A percentile compares a stretch with the other conserved stretches of the same genome.
Conservation (phyloP, 1,140 invertebrate species). For the Triops cancriformis region DNA sequence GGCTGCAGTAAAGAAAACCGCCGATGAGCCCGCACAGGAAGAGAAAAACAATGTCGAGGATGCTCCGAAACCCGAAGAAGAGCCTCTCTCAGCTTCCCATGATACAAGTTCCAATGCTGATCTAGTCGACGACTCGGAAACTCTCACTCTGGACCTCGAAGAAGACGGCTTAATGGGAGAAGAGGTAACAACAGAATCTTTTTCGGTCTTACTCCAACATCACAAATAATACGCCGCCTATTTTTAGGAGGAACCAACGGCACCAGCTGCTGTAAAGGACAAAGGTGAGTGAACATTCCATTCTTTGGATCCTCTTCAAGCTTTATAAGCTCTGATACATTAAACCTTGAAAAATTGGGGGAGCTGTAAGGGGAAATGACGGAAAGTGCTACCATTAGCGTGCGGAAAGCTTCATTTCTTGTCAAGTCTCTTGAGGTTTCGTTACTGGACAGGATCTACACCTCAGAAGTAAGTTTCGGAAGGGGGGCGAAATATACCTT, state of each 20-base stretch:
- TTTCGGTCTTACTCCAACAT: not conserved
- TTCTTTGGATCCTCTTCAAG: not conserved
- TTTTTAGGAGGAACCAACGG: slow-evolving; percentile 31
- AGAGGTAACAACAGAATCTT: slow-evolving; percentile 47
- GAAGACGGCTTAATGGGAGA: slow-evolving; percentile 64
- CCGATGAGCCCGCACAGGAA: slow-evolving; percentile 28
- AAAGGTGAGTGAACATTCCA: slow-evolving; percentile 21
- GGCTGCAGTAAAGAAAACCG: slow-evolving; percentile 32
- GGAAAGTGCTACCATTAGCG: not conserved
- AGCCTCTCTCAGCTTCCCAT: slow-evolving; percentile 33
- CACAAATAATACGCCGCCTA: slow-evolving; percentile 30
- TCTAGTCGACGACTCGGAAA: slow-evolving; percentile 68
- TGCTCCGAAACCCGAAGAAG: slow-evolving; percentile 26
- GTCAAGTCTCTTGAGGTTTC: too few relatives aligned
- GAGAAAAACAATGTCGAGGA: slow-evolving; percentile 33
- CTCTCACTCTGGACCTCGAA: slow-evolving; percentile 69
- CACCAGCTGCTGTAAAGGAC: slow-evolving; percentile 26
- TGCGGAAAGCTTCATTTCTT: not conserved
- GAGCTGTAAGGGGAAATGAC: not conserved
- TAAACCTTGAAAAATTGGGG: not conserved
- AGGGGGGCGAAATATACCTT: not conserved
- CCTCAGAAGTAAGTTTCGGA: not conserved
- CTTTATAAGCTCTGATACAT: not conserved
- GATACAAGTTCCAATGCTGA: slow-evolving; percentile 39
- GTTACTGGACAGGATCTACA: not conserved